Base-by-base conservation (phyloP, 2,113 vertebrate genomes). In the Prolemur simus region DNA sequence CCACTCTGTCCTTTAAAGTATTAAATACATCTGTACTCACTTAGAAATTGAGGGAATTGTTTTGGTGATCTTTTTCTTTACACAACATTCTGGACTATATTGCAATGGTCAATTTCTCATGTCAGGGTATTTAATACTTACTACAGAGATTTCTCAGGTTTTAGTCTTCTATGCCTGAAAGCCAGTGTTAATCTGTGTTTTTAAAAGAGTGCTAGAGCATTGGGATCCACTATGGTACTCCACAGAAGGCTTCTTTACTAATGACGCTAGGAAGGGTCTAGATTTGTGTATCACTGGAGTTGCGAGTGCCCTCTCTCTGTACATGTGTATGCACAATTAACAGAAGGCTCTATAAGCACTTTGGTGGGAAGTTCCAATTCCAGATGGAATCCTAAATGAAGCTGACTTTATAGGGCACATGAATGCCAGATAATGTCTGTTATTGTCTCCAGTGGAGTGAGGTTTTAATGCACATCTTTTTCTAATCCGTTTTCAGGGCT, bases 281-380 rank as follows among this genome's bases (percentile, higher is more conserved):
- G 45, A 83, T 96, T 86, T 96, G 45, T 71, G 10, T 52, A 49
- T 39, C 14, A 69, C 32, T 87, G 58, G 34, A 81, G 6, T 64
- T 95, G 25, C 76, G 39, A 95, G 27, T 12, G 39, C 37, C 74
- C 3, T 34, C 21, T 84, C 29, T 82, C 25, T 83, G 60, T 89
- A 82, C 42, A 45, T 82, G 29, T 77, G n/a, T 83, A 77, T 47
- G 47, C n/a, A 60, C n/a, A 74, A 81, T 71, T 60, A 87, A 58
- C 23, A 92, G 69, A 77, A n/a, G n/a, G 2, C 29, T 82, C 74
- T 83, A 68, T 81, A 77, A 90, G n/a, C 52, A 95, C 90, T 91
- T 89, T 73, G 52, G 25, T 89, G n/a, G 2, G 17, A 91, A 92
- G 17, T 89, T 45, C 29, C 92, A 49, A 87, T 89, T 95, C 39